Evolutionary conservation across 2,888 invertebrate genomes (phyloP).

Genomic region (Caenorhabditis panamensis): DNA sequence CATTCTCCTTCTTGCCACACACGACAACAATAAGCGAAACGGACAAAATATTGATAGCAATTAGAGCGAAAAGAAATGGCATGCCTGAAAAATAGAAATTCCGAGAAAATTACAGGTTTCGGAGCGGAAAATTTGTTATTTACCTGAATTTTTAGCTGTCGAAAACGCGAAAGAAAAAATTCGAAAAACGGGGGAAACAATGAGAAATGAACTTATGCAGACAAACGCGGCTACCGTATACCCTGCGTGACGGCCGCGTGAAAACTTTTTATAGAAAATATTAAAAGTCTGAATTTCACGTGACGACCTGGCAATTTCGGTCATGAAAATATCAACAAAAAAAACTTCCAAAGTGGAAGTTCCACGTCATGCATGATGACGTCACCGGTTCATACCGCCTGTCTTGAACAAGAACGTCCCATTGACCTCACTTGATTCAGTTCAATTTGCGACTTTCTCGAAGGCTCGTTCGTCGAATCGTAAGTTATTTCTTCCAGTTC

Average conservation of each 20-base stretch:
- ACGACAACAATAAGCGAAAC: conserved; percentile 22
- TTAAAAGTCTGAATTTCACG: too few species aligned
- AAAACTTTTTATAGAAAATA: too few species aligned
- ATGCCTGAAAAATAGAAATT: conserved; percentile 1
- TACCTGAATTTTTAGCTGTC: conserved; percentile 17
- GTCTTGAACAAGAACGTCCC: background rate
- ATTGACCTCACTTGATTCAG: conserved; percentile 11
- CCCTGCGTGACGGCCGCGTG: too few species aligned
- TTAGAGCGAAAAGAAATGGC: conserved; percentile 46
- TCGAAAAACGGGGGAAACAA: background rate
- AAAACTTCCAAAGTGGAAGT: too few species aligned
- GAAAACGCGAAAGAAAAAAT: background rate
- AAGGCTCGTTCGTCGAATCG: conserved; percentile 12
- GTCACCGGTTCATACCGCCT: too few species aligned
- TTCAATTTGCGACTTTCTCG: conserved; percentile 7
- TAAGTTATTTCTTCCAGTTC: conserved; percentile 6
- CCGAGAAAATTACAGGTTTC: background rate
- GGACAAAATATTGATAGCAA: conserved; percentile 47
- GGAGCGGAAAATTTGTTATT: background rate
- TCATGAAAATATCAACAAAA: too few species aligned
- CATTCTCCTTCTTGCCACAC: conserved; percentile 48
- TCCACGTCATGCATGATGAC: too few species aligned
- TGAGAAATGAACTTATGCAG: background rate
- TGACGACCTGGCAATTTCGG: background rate
- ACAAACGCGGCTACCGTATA: too few species aligned